phyloP scores from a whole-genome alignment of 2,113 vertebrate genomes.

The Embiotoca jacksoni region DNA sequence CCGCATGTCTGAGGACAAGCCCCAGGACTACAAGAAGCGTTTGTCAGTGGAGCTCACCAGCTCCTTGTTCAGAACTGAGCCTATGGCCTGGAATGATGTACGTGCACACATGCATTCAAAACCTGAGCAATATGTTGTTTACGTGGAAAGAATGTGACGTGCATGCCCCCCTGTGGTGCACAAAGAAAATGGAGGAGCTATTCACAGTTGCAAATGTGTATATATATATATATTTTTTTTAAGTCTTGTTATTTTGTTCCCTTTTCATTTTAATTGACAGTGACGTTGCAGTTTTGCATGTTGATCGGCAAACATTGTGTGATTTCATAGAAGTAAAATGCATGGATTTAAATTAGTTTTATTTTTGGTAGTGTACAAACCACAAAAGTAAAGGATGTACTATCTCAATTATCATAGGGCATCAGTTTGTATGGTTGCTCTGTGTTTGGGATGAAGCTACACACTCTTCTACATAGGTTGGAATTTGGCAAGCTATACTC shows the following conservation, averaged over 20 bases:
- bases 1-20: conserved; percentile 99
- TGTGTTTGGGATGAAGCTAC: not conserved
- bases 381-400: not conserved
- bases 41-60: conserved; percentile 97
- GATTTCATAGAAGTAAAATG: not conserved
- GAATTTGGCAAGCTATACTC: not conserved
- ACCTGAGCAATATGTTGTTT: not conserved
- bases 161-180: not conserved
- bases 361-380: too few relatives aligned
- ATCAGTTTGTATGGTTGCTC: not conserved
- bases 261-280: not conserved
- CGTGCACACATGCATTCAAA: not conserved
- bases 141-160: not conserved
- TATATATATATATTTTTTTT: too few relatives aligned
- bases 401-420: not conserved
- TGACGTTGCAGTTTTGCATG: not conserved
- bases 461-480: too few relatives aligned
- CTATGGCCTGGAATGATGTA: conserved; percentile 99
- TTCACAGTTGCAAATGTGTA: not conserved
- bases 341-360: not conserved
- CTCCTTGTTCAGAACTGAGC: conserved; percentile 97
- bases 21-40: conserved; percentile 98
- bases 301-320: not conserved
- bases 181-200: not conserved
- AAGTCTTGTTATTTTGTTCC: not conserved